phyloP scores from a whole-genome alignment of 2,888 invertebrate species.

The Enoplolaimus lenunculus region DNA sequence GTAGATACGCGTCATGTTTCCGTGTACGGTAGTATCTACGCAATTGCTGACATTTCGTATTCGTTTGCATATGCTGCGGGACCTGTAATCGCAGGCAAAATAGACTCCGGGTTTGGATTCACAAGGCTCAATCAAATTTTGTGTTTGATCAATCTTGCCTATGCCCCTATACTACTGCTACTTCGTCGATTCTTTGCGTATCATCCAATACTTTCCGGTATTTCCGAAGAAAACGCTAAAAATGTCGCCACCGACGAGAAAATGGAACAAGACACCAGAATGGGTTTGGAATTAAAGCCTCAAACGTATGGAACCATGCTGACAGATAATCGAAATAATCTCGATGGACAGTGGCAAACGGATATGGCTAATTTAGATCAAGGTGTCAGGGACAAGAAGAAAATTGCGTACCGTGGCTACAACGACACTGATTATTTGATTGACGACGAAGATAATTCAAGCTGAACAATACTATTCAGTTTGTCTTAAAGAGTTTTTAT shows the following conservation, averaged over 20 bases:
- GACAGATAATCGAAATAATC: neutral
- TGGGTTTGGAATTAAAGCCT: too few relatives aligned
- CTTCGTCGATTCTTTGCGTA: constrained; percentile 85
- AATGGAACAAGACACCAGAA: constrained; percentile 2
- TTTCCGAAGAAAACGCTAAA: constrained; percentile 23
- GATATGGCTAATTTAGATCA: too few relatives aligned
- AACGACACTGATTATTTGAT: constrained; percentile 18
- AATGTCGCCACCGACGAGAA: constrained; percentile 23
- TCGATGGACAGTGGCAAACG: constrained; percentile 12
- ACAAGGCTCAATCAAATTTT: constrained; percentile 82
- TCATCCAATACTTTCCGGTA: constrained; percentile 70
- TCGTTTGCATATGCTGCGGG: constrained; percentile 96
- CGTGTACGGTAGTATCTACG: constrained; percentile 96
- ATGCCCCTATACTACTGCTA: constrained; percentile 76
- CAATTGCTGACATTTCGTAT: constrained; percentile 97
- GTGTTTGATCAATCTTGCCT: constrained; percentile 77
- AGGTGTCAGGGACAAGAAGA: constrained; percentile 19
- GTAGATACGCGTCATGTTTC: constrained; percentile 94
- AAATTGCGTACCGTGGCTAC: constrained; percentile 14
- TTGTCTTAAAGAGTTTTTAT: too few relatives aligned
- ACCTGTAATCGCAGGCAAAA: constrained; percentile 90
- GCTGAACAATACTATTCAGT: too few relatives aligned
- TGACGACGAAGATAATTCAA: constrained; percentile 19
- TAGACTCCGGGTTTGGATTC: constrained; percentile 86
- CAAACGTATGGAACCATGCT: neutral